A percentile compares a stretch with the other conserved stretches of the same genome.
phyloP scores from a whole-genome alignment of 2,113 vertebrate genomes.

The Phalacrocorax carbo region DNA sequence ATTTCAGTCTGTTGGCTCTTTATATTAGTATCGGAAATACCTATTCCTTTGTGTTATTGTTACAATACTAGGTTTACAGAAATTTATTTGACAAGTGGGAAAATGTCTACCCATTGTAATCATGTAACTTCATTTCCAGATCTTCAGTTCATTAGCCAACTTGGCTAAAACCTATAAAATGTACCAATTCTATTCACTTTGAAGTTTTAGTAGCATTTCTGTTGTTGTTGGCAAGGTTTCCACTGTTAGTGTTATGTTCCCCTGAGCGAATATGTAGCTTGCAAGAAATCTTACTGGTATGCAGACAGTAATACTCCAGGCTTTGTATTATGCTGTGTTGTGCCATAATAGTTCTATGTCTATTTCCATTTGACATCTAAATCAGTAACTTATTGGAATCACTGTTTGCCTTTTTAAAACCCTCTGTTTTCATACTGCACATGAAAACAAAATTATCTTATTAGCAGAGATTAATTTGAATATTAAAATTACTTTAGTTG shows the following conservation, averaged over 20 bases:
- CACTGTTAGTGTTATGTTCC: background rate
- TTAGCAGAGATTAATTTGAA: background rate
- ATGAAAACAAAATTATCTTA: background rate
- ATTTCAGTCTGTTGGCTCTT: background rate
- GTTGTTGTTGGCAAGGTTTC: slow-evolving; percentile 50
- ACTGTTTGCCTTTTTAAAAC: background rate
- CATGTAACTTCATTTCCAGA: slow-evolving; percentile 48
- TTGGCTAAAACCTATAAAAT: slow-evolving; percentile 37
- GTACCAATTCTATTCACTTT: slow-evolving; percentile 43
- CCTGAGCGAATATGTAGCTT: background rate
- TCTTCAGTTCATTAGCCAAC: slow-evolving; percentile 61
- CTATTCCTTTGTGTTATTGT: slow-evolving; percentile 26
- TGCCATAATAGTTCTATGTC: slow-evolving; percentile 14
- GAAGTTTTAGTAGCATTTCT: slow-evolving; percentile 62
- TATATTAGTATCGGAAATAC: background rate
- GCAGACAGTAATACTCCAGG: slow-evolving; percentile 18
- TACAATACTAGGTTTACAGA: background rate
- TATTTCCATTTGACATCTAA: slow-evolving; percentile 39
- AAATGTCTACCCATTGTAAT: slow-evolving; percentile 41
- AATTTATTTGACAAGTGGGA: slow-evolving; percentile 65
- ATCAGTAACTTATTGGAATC: background rate
- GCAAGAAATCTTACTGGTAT: slow-evolving; percentile 27
- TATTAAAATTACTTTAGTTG: background rate
- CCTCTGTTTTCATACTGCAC: background rate
- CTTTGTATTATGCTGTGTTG: slow-evolving; percentile 12